A percentile compares a stretch with the other conserved stretches of the same genome.
phyloP scores from a whole-genome alignment of 2,888 invertebrate genomes.

The Yponomeuta evonymella region DNA sequence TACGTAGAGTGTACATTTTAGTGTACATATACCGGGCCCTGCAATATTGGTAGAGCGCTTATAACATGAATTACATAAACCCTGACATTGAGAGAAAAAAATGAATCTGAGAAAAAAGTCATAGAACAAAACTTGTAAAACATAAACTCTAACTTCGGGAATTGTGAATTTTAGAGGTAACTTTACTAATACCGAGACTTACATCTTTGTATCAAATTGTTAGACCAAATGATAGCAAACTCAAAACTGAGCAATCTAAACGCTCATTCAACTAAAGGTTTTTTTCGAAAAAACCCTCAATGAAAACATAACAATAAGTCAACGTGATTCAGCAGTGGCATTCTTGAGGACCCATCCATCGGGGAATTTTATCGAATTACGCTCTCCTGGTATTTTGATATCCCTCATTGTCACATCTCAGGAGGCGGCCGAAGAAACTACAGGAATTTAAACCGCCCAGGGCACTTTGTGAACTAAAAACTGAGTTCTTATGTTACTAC shows the following conservation, averaged over 20 bases:
- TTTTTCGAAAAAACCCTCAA: conserved; percentile 37
- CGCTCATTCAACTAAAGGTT: conserved; percentile 43
- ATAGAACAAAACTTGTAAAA: no score
- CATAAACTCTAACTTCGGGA: no score
- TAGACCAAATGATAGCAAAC: conserved; percentile 26
- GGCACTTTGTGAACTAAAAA: background rate
- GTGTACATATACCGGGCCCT: no score
- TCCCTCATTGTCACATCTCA: background rate
- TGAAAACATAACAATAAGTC: conserved; percentile 43
- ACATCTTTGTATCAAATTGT: background rate
- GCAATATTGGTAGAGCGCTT: no score
- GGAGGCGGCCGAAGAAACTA: background rate
- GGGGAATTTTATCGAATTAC: conserved; percentile 16
- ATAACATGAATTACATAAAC: no score
- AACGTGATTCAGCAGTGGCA: conserved; percentile 43
- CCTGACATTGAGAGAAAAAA: no score
- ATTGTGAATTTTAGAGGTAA: no score
- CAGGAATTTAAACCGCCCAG: background rate
- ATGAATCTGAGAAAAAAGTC: no score
- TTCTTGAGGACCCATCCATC: conserved; percentile 14
- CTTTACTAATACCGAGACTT: background rate
- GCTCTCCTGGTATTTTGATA: background rate
- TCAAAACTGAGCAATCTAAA: conserved; percentile 36
- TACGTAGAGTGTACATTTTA: no score
- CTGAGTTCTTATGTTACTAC: no score